Evolutionary conservation across 2,888 invertebrate genomes (phyloP), one percentile per base, ranked within the genome.

Genomic region (Biston betularia): DNA sequence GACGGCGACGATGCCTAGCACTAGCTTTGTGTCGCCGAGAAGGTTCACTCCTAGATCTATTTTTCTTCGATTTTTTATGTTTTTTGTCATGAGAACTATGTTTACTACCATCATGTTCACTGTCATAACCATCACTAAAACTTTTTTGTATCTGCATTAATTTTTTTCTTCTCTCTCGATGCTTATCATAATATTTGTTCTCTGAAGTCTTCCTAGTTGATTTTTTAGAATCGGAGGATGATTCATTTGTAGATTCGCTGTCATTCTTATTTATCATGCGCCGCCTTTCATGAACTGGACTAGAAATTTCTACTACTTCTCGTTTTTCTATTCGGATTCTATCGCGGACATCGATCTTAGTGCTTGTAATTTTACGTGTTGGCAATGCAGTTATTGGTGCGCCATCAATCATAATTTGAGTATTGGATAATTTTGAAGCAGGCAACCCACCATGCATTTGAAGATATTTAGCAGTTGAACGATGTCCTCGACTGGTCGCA

Each of bases 391-490:
- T 90, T 54, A 94, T 91, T 61, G 87, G 83, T 52, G 91, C 92
- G 52, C 89, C 90, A 69, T 94, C 93, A 50, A 94, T 89, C 40
- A 93, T 74, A 70, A 94, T 90, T 76, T 93, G 85, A 45, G 92
- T 92, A 73, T 92, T 90, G 9, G 94, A 85, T 54, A 97, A 88
- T 79, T 97, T 96, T 59, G 94, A 95, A 6, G 98, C 97, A 0
- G 98, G 97, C 45, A 97, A 94, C 0, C 98, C 98, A 6, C 98
- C 98, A 79, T 98, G 97, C 81, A 98, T 95, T 87, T 98, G 98
- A 54, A 99, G 94, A 86, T 97, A 97, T 88, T 99, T 98, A 38
- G 98, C 99, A 59, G 98, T 98, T 1, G 98, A 97, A 63, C 97
- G 95, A 85, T 97, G 97, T 0, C 98, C 98, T 68, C 97, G 95